Evolutionary conservation across 2,888 invertebrate genomes (phyloP).

Genomic region (Stenodera caucasica): DNA sequence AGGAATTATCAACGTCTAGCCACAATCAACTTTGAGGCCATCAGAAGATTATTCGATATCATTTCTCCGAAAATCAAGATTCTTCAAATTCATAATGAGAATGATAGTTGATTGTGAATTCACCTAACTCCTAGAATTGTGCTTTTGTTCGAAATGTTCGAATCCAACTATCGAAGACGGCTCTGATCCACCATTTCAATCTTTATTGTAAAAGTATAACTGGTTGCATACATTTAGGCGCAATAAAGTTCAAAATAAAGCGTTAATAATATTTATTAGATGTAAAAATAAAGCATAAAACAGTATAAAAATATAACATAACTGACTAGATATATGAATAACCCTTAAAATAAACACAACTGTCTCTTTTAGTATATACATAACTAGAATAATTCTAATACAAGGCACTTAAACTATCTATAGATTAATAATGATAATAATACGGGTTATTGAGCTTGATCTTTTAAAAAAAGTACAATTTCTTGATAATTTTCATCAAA

Average conservation of each 20-base stretch:
- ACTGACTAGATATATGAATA: constrained; percentile 28
- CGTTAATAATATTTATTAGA: background rate
- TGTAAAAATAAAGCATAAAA: constrained; percentile 7
- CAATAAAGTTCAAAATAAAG: background rate
- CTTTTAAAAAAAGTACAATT: background rate
- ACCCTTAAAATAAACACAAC: constrained; percentile 11
- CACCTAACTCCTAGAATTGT: no score
- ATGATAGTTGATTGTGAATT: no score
- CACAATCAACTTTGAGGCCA: no score
- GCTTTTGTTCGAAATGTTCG: no score
- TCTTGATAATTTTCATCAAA: constrained; percentile 2
- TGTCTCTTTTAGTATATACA: background rate
- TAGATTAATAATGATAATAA: background rate
- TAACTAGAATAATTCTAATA: background rate
- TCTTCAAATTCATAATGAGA: no score
- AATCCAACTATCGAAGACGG: no score
- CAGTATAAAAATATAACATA: constrained; percentile 24
- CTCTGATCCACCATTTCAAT: no score
- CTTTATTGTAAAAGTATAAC: no score
- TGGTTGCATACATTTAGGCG: background rate
- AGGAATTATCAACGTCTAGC: no score
- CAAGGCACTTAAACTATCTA: background rate
- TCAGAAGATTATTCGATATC: no score
- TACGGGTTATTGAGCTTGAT: background rate
- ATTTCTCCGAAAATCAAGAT: no score